Evolutionary conservation across 2,113 vertebrate species (phyloP), one percentile per base, ranked within the genome.

Genomic region (Poeciliopsis prolifica): DNA sequence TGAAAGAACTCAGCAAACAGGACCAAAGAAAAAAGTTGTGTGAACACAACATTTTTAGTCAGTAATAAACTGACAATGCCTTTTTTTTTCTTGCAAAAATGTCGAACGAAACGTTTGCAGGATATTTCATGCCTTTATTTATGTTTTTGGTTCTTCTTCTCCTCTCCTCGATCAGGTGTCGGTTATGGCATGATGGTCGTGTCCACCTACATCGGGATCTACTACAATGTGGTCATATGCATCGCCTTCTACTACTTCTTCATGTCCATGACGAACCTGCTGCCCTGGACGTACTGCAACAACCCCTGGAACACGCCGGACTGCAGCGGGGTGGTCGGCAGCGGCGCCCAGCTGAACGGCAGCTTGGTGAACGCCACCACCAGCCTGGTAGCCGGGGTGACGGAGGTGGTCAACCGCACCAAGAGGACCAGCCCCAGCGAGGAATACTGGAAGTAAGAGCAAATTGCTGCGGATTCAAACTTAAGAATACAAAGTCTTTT

Each of bases 181-280:
- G 98, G 98, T 85, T 99, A 99, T 3, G 98, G 98, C 87, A 99
- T 99, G 98, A 99, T 98, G 98, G 98, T 99, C 86, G 98, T 99
- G 79, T 99, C 98, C 81, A 97, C 96, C 0, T 99, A 99, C 88
- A 99, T 99, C 33, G 98, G 98, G 63, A 98, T 99, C 92, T 99
- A 99, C 90, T 99, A 99, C 95, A 99, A 99, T 28, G 97, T 99
- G 92, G 97, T 99, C 88, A 98, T 99, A 89, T 98, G 96, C 92
- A 97, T 99, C 40, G 96, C 98, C 88, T 98, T 99, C 95, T 99
- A 99, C 94, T 99, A 99, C 95, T 99, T 99, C 92, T 99, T 99
- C 93, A 95, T 93, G 64, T 99, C 98, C 86, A 99, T 99, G 97
- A 97, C 96, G 0, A 96, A 78, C 2, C 87, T 98, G 86, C 93